A percentile compares a stretch with the other conserved stretches of the same genome.
Evolutionary conservation across 2,797 vertebrate species (phyloP).

Genomic region (Lagorchestes hirsutus): DNA sequence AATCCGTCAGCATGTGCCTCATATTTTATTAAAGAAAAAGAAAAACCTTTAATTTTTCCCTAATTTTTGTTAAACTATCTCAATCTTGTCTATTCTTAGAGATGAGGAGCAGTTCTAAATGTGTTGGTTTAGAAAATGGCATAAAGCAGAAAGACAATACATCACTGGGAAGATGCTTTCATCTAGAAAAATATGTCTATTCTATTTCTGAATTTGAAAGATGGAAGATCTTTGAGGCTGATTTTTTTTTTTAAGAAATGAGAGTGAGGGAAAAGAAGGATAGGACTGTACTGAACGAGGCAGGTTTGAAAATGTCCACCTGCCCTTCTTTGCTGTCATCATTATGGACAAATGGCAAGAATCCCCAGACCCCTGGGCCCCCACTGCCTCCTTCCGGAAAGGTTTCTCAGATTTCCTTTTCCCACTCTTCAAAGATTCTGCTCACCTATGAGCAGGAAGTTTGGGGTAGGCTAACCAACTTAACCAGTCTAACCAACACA

Average conservation of each 20-base stretch:
- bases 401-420: background rate
- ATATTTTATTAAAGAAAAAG: conserved; percentile 75
- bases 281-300: background rate
- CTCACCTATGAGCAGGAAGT: background rate
- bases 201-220: background rate
- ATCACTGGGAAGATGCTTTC: background rate
- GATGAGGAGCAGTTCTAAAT: conserved; percentile 21
- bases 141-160: conserved; percentile 4
- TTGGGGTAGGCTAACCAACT: background rate
- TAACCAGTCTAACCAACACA: background rate
- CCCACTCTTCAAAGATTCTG: background rate
- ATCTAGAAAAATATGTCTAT: background rate
- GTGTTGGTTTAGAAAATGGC: background rate
- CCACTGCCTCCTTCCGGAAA: background rate
- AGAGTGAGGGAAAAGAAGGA: background rate
- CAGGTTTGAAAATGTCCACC: background rate
- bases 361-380: background rate
- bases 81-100: conserved; percentile 68
- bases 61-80: conserved; percentile 64
- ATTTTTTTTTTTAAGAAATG: background rate
- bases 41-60: conserved; percentile 59
- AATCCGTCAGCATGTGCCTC: conserved; percentile 71
- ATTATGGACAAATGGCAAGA: background rate
- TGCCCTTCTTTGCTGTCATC: background rate
- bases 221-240: background rate